phyloP scores from a whole-genome alignment of 1,140 invertebrate genomes.

The Ptiloglossa arizonensis region DNA sequence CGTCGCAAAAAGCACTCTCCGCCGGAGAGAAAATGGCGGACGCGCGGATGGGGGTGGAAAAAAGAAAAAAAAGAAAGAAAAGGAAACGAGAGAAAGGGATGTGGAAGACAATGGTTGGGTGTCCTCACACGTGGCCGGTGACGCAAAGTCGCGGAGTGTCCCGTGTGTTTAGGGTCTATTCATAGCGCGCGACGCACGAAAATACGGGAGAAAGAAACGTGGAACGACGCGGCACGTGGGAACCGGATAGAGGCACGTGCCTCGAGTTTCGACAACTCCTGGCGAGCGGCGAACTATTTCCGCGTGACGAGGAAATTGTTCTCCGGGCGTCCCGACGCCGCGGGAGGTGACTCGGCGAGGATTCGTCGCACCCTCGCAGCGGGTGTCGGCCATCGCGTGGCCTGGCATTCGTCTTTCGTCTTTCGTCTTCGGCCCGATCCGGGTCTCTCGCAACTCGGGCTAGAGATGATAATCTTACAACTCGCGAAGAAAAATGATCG shows the following conservation, averaged over 20 bases:
- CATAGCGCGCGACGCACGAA: constrained; percentile 16
- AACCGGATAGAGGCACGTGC: constrained; percentile 38
- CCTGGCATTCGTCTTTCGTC: constrained; percentile 22
- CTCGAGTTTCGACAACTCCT: constrained; percentile 55
- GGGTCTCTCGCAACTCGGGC: background rate
- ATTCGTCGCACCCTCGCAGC: constrained; percentile 53
- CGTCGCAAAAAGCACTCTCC: too few species aligned
- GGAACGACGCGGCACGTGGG: constrained; percentile 19
- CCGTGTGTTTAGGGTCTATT: background rate
- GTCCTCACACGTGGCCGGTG: constrained; percentile 18
- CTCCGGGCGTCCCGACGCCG: constrained; percentile 61
- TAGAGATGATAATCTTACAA: background rate
- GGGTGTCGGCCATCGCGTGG: constrained; percentile 54
- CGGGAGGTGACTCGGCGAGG: constrained; percentile 63
- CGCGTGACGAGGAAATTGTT: constrained; percentile 75
- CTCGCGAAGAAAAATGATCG: background rate
- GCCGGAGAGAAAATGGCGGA: too few species aligned
- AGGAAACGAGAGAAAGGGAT: background rate
- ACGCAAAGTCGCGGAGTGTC: constrained; percentile 6
- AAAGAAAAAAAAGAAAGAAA: too few species aligned
- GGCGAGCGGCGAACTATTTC: constrained; percentile 73
- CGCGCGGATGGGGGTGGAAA: too few species aligned
- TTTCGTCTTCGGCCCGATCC: constrained; percentile 7
- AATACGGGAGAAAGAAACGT: constrained; percentile 21
- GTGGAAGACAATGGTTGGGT: background rate